These are phyloP conservation scores for Pogonomyrmex barbatus DNA, from an alignment of 1,140 invertebrate genomes.

Conservation along the genomic window DNA sequence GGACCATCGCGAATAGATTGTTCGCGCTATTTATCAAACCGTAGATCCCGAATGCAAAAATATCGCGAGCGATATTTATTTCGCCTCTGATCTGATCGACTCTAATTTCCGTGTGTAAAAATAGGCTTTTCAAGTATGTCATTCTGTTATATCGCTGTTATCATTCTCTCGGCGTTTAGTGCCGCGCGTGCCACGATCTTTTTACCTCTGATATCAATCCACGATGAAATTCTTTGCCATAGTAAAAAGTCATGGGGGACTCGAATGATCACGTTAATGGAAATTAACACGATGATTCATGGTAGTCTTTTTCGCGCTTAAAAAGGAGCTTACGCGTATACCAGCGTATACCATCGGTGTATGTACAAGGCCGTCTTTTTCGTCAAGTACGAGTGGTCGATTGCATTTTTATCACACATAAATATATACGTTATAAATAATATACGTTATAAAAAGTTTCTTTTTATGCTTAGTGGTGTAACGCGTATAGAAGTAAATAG, in stretches of 20 bases:
- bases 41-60: conserved; percentile 42
- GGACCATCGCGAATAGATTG: conserved; percentile 53
- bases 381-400: conserved; percentile 54
- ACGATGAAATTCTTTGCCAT: background rate
- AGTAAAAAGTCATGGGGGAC: background rate
- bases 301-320: background rate
- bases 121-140: conserved; percentile 44
- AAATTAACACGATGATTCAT: conserved; percentile 45
- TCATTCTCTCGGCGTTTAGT: background rate
- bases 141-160: conserved; percentile 36
- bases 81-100: conserved; percentile 13
- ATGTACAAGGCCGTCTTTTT: conserved; percentile 71
- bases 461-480: conserved; percentile 63
- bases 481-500: conserved; percentile 63
- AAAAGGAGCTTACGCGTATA: conserved; percentile 63
- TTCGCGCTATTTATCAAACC: conserved; percentile 45
- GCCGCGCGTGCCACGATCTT: background rate
- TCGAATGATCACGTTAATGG: conserved; percentile 36
- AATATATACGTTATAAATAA: conserved; percentile 49
- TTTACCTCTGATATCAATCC: background rate
- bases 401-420: conserved; percentile 50
- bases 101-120: conserved; percentile 67
- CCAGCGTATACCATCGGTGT: conserved; percentile 65
- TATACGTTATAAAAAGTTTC: conserved; percentile 70
- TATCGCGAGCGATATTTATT: conserved; percentile 53